Conservation (phyloP, 1,140 invertebrate genomes). For the Eciton burchellii region DNA sequence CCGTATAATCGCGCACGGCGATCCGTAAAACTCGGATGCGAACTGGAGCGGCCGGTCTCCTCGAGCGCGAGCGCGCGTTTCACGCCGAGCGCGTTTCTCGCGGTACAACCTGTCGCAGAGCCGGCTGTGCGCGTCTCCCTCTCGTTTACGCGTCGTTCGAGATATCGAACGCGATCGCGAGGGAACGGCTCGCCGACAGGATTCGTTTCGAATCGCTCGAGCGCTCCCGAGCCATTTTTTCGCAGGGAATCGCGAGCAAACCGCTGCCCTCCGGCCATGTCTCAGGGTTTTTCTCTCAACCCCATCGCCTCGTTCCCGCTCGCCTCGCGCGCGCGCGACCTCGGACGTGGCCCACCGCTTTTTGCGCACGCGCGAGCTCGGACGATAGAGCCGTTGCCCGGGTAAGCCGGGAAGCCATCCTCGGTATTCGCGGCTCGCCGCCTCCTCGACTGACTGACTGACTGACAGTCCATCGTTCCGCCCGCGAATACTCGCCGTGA, state of each 20-base stretch:
- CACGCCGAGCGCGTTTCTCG: neutral
- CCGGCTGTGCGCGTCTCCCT: neutral
- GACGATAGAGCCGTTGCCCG: slow-evolving; percentile 83
- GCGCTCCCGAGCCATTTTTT: slow-evolving; percentile 2
- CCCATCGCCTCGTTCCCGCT: slow-evolving; percentile 64
- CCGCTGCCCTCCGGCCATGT: slow-evolving; percentile 8
- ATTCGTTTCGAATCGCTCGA: neutral
- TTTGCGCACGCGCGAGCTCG: slow-evolving; percentile 74
- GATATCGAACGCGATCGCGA: too few species aligned
- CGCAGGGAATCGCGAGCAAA: too few species aligned
- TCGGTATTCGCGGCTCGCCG: slow-evolving; percentile 80
- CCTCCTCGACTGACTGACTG: slow-evolving; percentile 79
- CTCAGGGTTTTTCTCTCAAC: slow-evolving; percentile 60
- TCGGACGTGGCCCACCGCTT: slow-evolving; percentile 76
- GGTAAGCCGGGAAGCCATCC: slow-evolving; percentile 80
- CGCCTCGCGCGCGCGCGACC: slow-evolving; percentile 78
- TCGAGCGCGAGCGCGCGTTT: neutral
- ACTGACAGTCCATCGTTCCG: slow-evolving; percentile 72
- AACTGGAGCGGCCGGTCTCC: slow-evolving; percentile 56
- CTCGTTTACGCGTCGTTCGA: too few species aligned
- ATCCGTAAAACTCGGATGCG: slow-evolving; percentile 54
- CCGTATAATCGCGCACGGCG: slow-evolving; percentile 53
- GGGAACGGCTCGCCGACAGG: too few species aligned
- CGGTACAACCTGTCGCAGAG: neutral
- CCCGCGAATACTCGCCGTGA: slow-evolving; percentile 60